Evolutionary conservation across 2,113 vertebrate species (phyloP), one percentile per base, ranked within the genome.

Genomic region (Aphelocoma coerulescens): DNA sequence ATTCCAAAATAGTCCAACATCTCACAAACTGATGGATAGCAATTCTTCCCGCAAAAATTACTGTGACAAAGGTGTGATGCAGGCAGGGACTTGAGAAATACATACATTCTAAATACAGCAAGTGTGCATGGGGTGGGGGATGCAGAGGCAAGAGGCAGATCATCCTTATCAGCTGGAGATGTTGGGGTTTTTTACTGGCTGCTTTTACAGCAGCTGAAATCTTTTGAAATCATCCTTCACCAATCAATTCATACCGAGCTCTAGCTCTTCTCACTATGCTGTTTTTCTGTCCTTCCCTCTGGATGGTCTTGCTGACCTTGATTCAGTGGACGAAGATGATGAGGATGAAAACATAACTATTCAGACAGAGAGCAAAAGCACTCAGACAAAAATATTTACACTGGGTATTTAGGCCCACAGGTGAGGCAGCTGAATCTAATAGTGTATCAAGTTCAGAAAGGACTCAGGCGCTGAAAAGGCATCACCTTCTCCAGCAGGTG

Each of bases 41-140:
- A 97, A 85, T 88, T 88, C 87, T 94, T 82, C 44, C 77, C 88
- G 82, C 88, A 69, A 94, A 96, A 95, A 94, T 88, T 85, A 91
- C 88, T 86, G 83, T 95, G 79, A 92, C 51, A 77, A 78, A 92
- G 59, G 13, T 85, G 26, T 28, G 51, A 92, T 93, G 43, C 75
- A 61, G 79, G 67, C 72, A 94, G 48, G 63, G 48, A 86, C 59
- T 92, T 92, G 63, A 88, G 44, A 89, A 85, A 91, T 75, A 66
- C 17, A 71, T 83, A 49, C 26, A 51, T 58, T 88, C 39, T 55
- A 85, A 85, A 88, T 63, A 80, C 16, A 35, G 46, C 32, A 57
- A 63, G 8, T 27, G 33, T 75, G 33, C 46, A 66, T 30, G 14
- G 26, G 13, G 32, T 73, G 55, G 63, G 6, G 21, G 59, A 80